phyloP scores from a whole-genome alignment of 2,888 invertebrate species.

The Hyalella azteca region DNA sequence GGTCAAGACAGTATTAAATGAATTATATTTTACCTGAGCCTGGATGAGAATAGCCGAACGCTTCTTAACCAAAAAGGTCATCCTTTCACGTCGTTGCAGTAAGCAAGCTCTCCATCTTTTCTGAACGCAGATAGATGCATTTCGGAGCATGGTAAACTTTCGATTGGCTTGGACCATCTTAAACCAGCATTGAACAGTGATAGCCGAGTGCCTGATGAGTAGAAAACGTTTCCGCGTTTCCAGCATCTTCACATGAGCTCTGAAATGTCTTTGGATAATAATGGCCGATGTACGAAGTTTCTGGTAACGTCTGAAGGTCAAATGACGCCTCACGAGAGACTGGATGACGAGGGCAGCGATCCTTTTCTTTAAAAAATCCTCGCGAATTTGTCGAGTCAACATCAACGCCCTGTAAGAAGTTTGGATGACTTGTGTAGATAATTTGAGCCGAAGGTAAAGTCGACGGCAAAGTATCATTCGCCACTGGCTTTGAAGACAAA shows the following conservation, averaged over 20 bases:
- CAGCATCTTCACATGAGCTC: not conserved
- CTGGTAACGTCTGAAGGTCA: not conserved
- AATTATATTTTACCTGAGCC: constrained; percentile 31
- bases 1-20: too few relatives aligned
- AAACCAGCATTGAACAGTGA: not conserved
- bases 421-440: constrained; percentile 20
- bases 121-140: constrained; percentile 5
- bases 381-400: not conserved
- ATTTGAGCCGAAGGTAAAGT: not conserved
- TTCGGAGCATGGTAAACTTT: not conserved
- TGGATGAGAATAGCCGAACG: constrained; percentile 45
- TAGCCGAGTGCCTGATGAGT: not conserved
- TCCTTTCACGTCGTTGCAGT: not conserved
- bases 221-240: not conserved
- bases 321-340: constrained; percentile 19
- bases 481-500: not conserved
- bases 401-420: constrained; percentile 19
- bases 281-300: not conserved
- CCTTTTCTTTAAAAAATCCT: not conserved
- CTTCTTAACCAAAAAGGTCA: not conserved
- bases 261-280: constrained; percentile 39
- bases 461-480: not conserved
- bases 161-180: not conserved
- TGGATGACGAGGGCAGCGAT: constrained; percentile 33
- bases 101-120: constrained; percentile 30